A percentile compares a stretch with the other conserved stretches of the same genome.
These are phyloP conservation scores for Panzeria rudis DNA, from an alignment of 2,888 invertebrate genomes.

Conservation along the genomic window DNA sequence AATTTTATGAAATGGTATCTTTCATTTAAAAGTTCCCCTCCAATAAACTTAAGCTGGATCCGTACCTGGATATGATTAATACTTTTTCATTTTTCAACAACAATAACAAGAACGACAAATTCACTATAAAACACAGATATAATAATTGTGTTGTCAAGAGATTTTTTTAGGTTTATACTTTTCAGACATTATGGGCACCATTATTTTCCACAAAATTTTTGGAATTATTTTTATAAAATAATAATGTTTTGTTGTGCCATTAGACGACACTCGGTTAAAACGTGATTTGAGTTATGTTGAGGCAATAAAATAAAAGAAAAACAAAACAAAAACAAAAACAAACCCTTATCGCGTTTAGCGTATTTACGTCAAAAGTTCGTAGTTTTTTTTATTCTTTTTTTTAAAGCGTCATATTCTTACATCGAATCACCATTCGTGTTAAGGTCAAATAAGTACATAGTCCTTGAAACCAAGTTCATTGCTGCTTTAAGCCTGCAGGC, in stretches of 20 bases:
- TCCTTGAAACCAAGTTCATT: no score
- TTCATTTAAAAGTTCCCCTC: no score
- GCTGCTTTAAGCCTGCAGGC: no score
- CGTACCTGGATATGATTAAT: slow-evolving; percentile 12
- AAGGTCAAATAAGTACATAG: no score
- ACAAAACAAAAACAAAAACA: no score
- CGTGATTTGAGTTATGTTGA: neutral
- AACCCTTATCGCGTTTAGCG: neutral
- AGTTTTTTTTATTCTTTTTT: no score
- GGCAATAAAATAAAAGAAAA: neutral
- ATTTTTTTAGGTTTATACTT: neutral
- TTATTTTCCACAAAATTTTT: neutral
- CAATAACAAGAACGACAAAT: slow-evolving; percentile 9
- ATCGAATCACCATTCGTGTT: no score
- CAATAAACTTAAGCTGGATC: no score
- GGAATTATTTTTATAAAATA: neutral
- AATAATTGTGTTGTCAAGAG: slow-evolving; percentile 4
- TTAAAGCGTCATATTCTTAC: no score
- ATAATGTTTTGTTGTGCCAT: neutral
- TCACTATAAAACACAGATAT: neutral
- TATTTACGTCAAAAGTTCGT: neutral
- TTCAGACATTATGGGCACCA: neutral
- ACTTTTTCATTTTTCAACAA: neutral
- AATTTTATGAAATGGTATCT: no score
- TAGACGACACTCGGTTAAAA: neutral